Base-by-base conservation (phyloP, 2,888 invertebrate genomes). In the Tenthredo mesomela region DNA sequence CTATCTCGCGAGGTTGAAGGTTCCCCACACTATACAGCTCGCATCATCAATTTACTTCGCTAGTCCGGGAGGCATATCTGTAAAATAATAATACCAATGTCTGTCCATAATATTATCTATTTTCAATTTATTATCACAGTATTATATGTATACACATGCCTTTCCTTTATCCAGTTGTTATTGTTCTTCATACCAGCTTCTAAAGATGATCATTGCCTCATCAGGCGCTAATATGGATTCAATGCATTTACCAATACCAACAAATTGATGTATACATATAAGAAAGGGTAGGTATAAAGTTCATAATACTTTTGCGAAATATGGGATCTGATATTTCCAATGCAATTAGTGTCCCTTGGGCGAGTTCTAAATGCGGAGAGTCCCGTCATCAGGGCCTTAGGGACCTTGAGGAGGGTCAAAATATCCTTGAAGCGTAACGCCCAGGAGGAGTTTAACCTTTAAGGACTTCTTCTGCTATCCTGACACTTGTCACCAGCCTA, bases 321-420 rank as follows among this genome's bases (percentile, higher is more conserved):
- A 9, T 12, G 61, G 29, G 58, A 43, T 61, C 10, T 9, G 10
- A 77, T 29, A 29, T 77, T 54, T 77, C 15, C 18, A 9, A 29
- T 84, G 86, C 90, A 92, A 93, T 93, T 92, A 92, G 92, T 92
- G 91, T 87, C 92, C 92, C 93, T 92, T 90, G 91, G 93, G 92
- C 90, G 93, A 92, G 91, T 93, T 93, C 93, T 93, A 93, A 93
- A 93, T 92, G 92, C 91, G 93, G 93, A 93, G 93, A 91, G 91
- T 91, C 85, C 54, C 85, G 84, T 85, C 87, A 93, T 88, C 91
- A 93, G 93, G 93, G 89, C 88, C 90, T 86, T 91, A 93, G 91
- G 89, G 87, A 67, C 82, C 43, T 70, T 40, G 85, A 92, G 88
- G 92, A 93, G 92, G 89, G 88, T 87, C 87, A 86, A 87, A 88